These are phyloP conservation scores for Hirtodrosophila duncani DNA, from an alignment of 2,888 invertebrate species.

Conservation along the genomic window DNA sequence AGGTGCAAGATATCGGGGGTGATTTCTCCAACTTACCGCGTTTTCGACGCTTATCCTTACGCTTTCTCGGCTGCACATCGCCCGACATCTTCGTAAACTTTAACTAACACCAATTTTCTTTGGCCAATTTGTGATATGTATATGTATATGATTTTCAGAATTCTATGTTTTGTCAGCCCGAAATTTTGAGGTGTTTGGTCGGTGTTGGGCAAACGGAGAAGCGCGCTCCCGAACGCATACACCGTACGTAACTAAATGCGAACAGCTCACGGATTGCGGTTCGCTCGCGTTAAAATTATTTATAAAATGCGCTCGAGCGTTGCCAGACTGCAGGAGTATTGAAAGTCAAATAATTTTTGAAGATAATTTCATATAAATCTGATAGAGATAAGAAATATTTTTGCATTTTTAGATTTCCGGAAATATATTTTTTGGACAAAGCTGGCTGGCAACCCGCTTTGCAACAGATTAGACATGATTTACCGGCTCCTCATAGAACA, in stretches of 20 bases:
- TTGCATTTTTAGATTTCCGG: too few species aligned
- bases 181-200: constrained; percentile 11
- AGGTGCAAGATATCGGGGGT: neutral
- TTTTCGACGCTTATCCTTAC: constrained; percentile 89
- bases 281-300: constrained; percentile 27
- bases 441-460: too few species aligned
- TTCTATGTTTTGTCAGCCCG: constrained; percentile 17
- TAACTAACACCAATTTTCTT: constrained; percentile 9
- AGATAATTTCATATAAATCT: too few species aligned
- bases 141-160: constrained; percentile 14
- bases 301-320: constrained; percentile 26
- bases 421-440: too few species aligned
- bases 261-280: constrained; percentile 17
- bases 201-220: constrained; percentile 7
- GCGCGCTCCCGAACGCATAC: constrained; percentile 33
- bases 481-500: too few species aligned
- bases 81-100: constrained; percentile 84
- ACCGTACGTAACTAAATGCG: constrained; percentile 54
- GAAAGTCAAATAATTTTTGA: too few species aligned
- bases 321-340: too few species aligned
- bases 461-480: too few species aligned
- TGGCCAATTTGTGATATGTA: constrained; percentile 27
- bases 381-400: too few species aligned
- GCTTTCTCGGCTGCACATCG: constrained; percentile 91
- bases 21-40: constrained; percentile 82